Conservation (phyloP, 2,888 invertebrate species). For the Eubasilissa splendida region DNA sequence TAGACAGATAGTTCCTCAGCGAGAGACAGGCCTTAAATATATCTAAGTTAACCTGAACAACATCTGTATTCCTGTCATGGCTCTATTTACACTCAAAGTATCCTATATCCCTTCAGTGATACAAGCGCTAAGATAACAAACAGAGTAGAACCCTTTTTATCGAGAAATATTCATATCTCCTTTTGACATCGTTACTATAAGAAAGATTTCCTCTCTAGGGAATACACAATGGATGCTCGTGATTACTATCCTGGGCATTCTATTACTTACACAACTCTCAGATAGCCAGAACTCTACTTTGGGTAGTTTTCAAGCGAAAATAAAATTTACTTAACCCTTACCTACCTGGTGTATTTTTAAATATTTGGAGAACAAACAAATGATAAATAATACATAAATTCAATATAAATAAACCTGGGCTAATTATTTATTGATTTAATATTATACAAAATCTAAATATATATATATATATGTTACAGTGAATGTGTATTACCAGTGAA, state of each 20-base stretch:
- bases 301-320: slow-evolving; percentile 32
- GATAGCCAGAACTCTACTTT: slow-evolving; percentile 9
- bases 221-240: slow-evolving; percentile 43
- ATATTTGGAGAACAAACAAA: too few species aligned
- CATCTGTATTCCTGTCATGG: slow-evolving; percentile 32
- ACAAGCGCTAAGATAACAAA: slow-evolving; percentile 53
- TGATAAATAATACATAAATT: too few species aligned
- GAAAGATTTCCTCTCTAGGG: slow-evolving; percentile 48
- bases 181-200: slow-evolving; percentile 51
- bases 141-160: slow-evolving; percentile 55
- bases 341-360: too few species aligned
- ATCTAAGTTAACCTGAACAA: slow-evolving; percentile 27
- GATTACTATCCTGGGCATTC: slow-evolving; percentile 53
- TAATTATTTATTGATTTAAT: too few species aligned
- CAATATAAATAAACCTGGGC: too few species aligned
- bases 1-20: slow-evolving; percentile 5
- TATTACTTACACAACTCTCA: slow-evolving; percentile 53
- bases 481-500: too few species aligned
- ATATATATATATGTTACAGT: too few species aligned
- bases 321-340: slow-evolving; percentile 16
- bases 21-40: slow-evolving; percentile 7
- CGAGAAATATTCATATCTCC: slow-evolving; percentile 57
- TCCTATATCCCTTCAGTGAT: slow-evolving; percentile 49
- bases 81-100: slow-evolving; percentile 45
- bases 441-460: too few species aligned